phyloP scores from a whole-genome alignment of 1,140 invertebrate genomes.

The Holotrichia oblita region DNA sequence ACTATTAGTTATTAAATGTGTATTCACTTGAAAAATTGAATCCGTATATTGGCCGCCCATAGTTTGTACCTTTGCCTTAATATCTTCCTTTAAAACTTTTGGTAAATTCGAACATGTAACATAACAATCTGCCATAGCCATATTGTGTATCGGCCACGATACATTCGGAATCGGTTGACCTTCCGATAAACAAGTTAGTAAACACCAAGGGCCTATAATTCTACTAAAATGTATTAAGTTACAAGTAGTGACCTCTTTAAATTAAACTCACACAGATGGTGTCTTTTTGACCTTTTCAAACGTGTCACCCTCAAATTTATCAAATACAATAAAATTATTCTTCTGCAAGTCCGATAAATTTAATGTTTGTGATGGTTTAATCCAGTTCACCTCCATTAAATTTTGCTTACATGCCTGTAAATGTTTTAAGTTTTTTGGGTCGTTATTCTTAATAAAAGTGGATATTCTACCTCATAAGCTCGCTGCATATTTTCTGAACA shows the following conservation, averaged over 20 bases:
- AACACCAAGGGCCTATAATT: constrained; percentile 81
- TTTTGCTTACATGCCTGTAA: constrained; percentile 65
- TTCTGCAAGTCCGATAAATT: constrained; percentile 66
- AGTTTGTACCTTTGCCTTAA: constrained; percentile 76
- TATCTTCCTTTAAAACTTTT: constrained; percentile 70
- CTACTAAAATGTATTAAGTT: constrained; percentile 63
- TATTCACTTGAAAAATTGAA: constrained; percentile 75
- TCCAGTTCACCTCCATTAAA: constrained; percentile 64
- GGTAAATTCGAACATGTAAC: constrained; percentile 78
- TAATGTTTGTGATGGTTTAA: constrained; percentile 62
- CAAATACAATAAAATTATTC: constrained; percentile 78
- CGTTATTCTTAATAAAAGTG: constrained; percentile 37
- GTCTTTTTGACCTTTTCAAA: constrained; percentile 72
- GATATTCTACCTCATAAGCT: constrained; percentile 58
- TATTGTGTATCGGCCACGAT: constrained; percentile 78
- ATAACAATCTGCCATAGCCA: constrained; percentile 81
- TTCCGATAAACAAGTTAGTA: constrained; percentile 78
- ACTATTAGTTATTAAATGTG: constrained; percentile 83
- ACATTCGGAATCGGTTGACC: constrained; percentile 78
- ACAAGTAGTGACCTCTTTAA: constrained; percentile 43
- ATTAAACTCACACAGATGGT: constrained; percentile 72
- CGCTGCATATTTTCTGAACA: constrained; percentile 62
- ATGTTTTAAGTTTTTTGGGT: constrained; percentile 35
- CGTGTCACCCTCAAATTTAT: constrained; percentile 74
- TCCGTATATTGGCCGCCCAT: constrained; percentile 85